Base-by-base conservation (phyloP, 1,140 invertebrate species). In the Mactra quadrangularis region DNA sequence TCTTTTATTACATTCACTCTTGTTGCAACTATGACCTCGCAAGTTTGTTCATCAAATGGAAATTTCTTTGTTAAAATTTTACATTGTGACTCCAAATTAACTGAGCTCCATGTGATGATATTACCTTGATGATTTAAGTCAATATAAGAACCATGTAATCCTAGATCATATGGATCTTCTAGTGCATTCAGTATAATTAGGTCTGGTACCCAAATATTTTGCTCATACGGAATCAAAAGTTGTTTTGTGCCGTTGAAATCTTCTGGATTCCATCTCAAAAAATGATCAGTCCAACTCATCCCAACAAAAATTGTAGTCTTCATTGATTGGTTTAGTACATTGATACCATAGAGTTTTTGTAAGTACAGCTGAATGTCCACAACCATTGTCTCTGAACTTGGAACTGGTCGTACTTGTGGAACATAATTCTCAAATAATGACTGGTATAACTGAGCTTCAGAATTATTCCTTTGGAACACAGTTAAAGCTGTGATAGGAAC, bases 41-140 rank as follows among this genome's bases (percentile, higher is more conserved):
- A 68, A 31, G 31, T 27, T 17, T 68, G 64, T 15, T 45, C 41
- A 50, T 68, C 64, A 17, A 68, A 50, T 25, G 64, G 64, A 50
- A 47, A 68, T 31, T 68, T 68, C 19, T 68, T 68, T 6, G 64
- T 68, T 13, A 38, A 1, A 29, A 68, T 68, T 68, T 68, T 25
- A 68, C 64, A 68, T 3, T 17, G 31, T 3, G 64, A 47, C 7
- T 68, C 64, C 25, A 68, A 47, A 17, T 68, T 45, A 7, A 68
- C 41, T 45, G 31, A 27, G 11, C 38, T 68, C 64, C 64, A 68
- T 31, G 47, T 25, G 3, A 68, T 41, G 1, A 68, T 31, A 11
- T 50, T 27, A 11, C 64, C 64, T 2, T n/a, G 3, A n/a, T 47
- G n/a, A 47, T 7, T 31, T 2, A 68, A 41, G 22, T 15, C 19